Conservation (phyloP, 2,797 vertebrate genomes). For the Anableps anableps region DNA sequence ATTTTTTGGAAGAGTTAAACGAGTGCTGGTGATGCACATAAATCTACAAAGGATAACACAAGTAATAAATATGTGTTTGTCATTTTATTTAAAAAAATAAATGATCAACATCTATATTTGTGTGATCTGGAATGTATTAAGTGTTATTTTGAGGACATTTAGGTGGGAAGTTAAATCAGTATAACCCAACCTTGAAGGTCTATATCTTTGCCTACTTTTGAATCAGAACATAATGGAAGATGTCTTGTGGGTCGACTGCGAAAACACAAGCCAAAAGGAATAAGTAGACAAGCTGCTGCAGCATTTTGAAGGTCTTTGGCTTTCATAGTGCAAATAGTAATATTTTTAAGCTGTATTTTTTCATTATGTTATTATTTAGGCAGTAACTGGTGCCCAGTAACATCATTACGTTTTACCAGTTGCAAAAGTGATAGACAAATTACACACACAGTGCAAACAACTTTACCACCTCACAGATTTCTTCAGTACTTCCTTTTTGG, state of each 20-base stretch:
- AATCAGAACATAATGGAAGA: neutral
- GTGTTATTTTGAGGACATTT: neutral
- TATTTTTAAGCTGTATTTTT: neutral
- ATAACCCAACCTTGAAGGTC: neutral
- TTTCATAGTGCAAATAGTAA: neutral
- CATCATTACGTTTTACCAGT: neutral
- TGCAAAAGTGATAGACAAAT: neutral
- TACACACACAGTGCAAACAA: neutral
- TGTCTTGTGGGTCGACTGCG: neutral
- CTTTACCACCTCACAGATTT: neutral
- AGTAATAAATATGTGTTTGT: constrained; percentile 5
- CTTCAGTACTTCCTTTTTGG: neutral
- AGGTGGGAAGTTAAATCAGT: neutral
- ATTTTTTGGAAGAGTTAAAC: constrained; percentile 8
- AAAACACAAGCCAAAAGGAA: neutral
- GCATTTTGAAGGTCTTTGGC: neutral
- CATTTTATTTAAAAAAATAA: constrained; percentile 36
- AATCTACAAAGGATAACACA: constrained; percentile 6
- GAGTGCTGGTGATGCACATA: neutral
- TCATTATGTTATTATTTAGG: neutral
- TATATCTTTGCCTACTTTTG: neutral
- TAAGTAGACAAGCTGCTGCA: neutral
- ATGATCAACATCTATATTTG: constrained; percentile 2
- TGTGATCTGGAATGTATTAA: neutral
- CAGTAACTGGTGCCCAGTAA: neutral